phyloP scores from a whole-genome alignment of 2,797 vertebrate species.

The Synaphobranchus kaupii region DNA sequence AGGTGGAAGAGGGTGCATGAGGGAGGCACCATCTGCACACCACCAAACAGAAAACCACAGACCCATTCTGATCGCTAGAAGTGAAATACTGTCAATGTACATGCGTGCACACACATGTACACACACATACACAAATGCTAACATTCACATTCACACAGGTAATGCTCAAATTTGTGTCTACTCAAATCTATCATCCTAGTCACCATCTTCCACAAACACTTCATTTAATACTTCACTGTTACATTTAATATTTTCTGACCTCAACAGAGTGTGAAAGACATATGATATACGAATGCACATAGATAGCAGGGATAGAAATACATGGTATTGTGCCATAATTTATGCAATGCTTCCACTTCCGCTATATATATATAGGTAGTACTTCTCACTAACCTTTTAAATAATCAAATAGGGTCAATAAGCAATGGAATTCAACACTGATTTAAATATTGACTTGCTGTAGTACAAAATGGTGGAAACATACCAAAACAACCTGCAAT shows the following conservation, averaged over 20 bases:
- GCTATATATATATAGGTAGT: no score
- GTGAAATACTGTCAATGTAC: not conserved
- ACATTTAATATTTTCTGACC: not conserved
- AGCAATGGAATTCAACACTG: no score
- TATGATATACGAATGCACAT: not conserved
- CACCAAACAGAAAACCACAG: not conserved
- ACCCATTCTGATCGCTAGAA: not conserved
- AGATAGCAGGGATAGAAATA: no score
- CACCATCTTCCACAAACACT: not conserved
- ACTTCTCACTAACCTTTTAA: no score
- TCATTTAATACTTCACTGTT: not conserved
- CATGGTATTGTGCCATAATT: no score
- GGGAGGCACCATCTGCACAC: not conserved
- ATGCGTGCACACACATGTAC: not conserved
- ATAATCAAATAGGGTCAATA: no score
- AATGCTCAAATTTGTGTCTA: not conserved
- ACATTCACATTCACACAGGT: not conserved
- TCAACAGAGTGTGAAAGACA: not conserved
- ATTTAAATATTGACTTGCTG: no score
- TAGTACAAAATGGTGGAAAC: no score
- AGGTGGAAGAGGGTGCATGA: not conserved
- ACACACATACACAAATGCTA: not conserved
- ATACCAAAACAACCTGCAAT: no score
- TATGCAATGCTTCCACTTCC: no score
- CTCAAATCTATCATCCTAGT: not conserved